Base-by-base conservation (phyloP, 2,113 vertebrate genomes). In the Gorsachius goisagi region DNA sequence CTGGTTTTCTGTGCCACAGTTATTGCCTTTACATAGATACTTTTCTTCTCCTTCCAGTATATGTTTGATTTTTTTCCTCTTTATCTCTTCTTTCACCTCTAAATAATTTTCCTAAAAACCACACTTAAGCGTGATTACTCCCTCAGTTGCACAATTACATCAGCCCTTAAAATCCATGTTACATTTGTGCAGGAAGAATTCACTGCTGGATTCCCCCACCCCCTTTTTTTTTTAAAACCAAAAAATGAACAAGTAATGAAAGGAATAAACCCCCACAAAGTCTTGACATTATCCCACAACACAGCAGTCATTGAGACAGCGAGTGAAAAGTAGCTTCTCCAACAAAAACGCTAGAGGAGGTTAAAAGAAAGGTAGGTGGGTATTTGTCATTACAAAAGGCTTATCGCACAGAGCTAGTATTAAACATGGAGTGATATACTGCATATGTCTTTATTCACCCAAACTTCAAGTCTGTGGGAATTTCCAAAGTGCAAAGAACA, bases 321-420 rank as follows among this genome's bases (percentile, higher is more conserved):
- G 49, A 94, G 39, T 45, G 83, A 72, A 92, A 95, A 89, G 80
- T n/a, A 69, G 84, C 89, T 92, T 93, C 94, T 91, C 66, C 69
- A 59, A 97, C 91, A 97, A 93, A 96, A 89, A 88, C 44, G 0
- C 87, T 30, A 53, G 81, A 88, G 91, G 91, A 95, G 74, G 56
- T 73, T 52, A 87, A 94, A 95, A 64, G 82, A 93, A 91, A 93
- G 69, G 91, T 89, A 87, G 89, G 94, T 89, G 81, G 92, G 35
- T 82, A 82, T 93, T 97, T 92, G 33, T 39, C 32, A n/a, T 72
- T 56, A 47, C 30, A 75, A 89, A 94, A 72, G 55, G 28, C 32
- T 89, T 73, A 28, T 52, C 84, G 55, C 69, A 69, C 35, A 74
- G 91, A 89, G n/a, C 74, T 64, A 32, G 62, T 59, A 89, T 89